Base-by-base conservation (phyloP, 2,797 vertebrate genomes). In the Esox masquinongy region DNA sequence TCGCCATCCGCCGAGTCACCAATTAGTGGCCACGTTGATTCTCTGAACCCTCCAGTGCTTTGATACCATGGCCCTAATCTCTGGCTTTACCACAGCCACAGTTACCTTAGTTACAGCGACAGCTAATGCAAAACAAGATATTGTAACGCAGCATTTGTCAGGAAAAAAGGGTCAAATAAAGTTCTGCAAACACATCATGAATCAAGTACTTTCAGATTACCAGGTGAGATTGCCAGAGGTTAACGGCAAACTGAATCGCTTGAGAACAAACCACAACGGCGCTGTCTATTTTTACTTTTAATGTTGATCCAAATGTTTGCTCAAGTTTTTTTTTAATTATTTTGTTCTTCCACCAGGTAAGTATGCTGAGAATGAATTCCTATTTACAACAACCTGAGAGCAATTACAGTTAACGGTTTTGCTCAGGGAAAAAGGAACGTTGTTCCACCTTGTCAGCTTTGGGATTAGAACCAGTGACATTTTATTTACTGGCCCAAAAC, bases 11-110 rank as follows among this genome's bases (percentile, higher is more conserved):
- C 90, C 81, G 89, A 90, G 91, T 92, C 88, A 83, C 91, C 93
- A 94, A 94, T 95, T 95, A 95, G 94, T 90, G 88, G 82, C 85
- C 86, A 85, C 87, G 88, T 86, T 91, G 89, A 93, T 89, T 92
- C 90, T 86, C 77, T 69, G 73, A 87, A 90, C 81, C 91, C 92
- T 86, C 76, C 75, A 86, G 91, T 88, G 88, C 87, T 89, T 90
- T 86, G 80, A 92, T 82, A 82, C 80, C 84, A 50, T 77, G 74
- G 82, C 86, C 90, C 88, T 92, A 84, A 90, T 91, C 84, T 87
- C 78, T 76, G 78, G 83, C 80, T 87, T 73, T 84, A 84, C 87
- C 81, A 51, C 72, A 77, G 77, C 85, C 84, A 88, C 87, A 74
- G 79, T 26, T 22, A 26, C 36, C 11, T 75, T 70, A 82, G 85